phyloP scores from a whole-genome alignment of 2,113 vertebrate genomes.

The Oreochromis spilurus region DNA sequence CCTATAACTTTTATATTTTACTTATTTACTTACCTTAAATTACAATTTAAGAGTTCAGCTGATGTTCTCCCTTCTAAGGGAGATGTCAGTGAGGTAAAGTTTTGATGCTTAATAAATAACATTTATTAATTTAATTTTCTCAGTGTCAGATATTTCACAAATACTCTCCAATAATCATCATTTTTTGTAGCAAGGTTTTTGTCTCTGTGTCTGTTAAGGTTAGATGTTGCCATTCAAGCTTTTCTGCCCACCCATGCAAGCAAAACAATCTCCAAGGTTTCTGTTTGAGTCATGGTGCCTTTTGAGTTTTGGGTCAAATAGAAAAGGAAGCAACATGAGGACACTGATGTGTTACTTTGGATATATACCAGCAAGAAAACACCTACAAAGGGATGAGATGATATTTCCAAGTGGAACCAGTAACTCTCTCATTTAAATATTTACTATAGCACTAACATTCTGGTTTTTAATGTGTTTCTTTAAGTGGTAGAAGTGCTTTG shows the following conservation, averaged over 20 bases:
- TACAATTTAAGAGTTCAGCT: neutral
- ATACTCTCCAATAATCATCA: neutral
- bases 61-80: neutral
- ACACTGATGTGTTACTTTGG: neutral
- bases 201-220: neutral
- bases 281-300: neutral
- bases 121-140: neutral
- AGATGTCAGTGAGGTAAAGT: neutral
- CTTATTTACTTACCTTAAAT: neutral
- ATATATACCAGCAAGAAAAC: neutral
- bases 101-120: neutral
- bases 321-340: neutral
- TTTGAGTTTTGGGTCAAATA: neutral
- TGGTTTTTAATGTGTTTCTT: neutral
- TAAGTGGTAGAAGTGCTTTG: neutral
- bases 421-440: neutral
- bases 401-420: neutral
- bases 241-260: neutral
- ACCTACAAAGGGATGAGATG: neutral
- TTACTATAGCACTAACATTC: neutral
- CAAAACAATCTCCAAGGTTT: neutral
- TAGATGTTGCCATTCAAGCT: neutral
- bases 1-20: neutral
- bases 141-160: neutral
- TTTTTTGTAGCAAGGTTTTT: neutral